These are phyloP conservation scores for Caradrina kadenii DNA, from an alignment of 2,888 invertebrate species.

Conservation along the genomic window DNA sequence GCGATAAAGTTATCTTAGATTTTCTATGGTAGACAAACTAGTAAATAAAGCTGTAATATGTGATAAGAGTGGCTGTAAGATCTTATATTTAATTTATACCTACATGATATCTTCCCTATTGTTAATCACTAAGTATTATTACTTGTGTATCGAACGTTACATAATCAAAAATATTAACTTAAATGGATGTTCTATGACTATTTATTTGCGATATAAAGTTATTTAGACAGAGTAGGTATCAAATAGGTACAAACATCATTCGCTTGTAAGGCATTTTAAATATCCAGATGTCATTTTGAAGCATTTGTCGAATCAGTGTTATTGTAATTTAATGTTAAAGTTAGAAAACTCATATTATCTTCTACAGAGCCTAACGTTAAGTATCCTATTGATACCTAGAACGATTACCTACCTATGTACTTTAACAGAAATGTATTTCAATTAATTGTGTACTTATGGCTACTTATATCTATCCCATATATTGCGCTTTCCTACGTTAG, in stretches of 20 bases:
- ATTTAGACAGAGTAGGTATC: constrained; percentile 81
- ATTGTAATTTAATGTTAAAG: constrained; percentile 77
- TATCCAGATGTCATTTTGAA: constrained; percentile 78
- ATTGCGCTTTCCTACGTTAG: constrained; percentile 85
- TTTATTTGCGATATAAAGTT: constrained; percentile 77
- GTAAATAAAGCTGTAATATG: constrained; percentile 87
- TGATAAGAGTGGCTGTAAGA: constrained; percentile 90
- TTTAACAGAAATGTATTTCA: constrained; percentile 67
- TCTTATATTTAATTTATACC: constrained; percentile 79
- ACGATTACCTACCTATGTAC: constrained; percentile 68
- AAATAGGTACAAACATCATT: constrained; percentile 82
- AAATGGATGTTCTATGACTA: constrained; percentile 61
- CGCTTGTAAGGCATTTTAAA: constrained; percentile 78
- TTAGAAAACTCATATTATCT: constrained; percentile 77
- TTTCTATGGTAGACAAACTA: constrained; percentile 89
- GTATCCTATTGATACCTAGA: constrained; percentile 86
- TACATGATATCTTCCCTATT: constrained; percentile 78
- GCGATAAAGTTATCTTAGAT: constrained; percentile 87
- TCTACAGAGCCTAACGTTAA: constrained; percentile 78
- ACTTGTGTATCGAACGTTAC: constrained; percentile 65
- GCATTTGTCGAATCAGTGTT: constrained; percentile 81
- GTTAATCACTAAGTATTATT: constrained; percentile 71
- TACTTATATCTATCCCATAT: constrained; percentile 82
- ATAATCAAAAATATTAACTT: constrained; percentile 65
- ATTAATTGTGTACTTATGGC: constrained; percentile 82